These are phyloP conservation scores for Atta cephalotes DNA, from an alignment of 1,140 invertebrate genomes.

Conservation along the genomic window DNA sequence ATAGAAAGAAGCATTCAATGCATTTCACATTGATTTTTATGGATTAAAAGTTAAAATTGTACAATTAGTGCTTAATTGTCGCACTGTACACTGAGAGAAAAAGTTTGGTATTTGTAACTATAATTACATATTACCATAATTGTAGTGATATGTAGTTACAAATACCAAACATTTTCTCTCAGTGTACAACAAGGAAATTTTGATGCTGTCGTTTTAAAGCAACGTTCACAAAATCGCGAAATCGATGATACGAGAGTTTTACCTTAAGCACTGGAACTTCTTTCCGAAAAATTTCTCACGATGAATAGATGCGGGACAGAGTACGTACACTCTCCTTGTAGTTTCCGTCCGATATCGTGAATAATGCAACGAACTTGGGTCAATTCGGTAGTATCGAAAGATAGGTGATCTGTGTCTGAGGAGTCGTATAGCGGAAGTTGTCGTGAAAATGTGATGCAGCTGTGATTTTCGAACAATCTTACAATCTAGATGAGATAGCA, in stretches of 20 bases:
- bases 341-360: constrained; percentile 55
- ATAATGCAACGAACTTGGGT: constrained; percentile 63
- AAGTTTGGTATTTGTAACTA: too few relatives aligned
- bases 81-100: too few relatives aligned
- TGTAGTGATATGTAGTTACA: too few relatives aligned
- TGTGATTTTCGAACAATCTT: constrained; percentile 14
- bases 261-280: constrained; percentile 24
- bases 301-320: constrained; percentile 35
- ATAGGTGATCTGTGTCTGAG: constrained; percentile 54
- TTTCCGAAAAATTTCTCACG: constrained; percentile 46
- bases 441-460: constrained; percentile 10
- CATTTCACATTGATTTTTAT: too few relatives aligned
- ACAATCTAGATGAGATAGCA: not conserved
- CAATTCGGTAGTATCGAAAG: constrained; percentile 49
- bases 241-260: constrained; percentile 11
- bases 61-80: constrained; percentile 2
- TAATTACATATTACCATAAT: too few relatives aligned
- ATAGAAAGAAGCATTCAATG: constrained; percentile 13
- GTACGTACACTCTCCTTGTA: constrained; percentile 24
- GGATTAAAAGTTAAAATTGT: constrained; percentile 52
- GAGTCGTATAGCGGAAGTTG: constrained; percentile 26
- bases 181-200: not conserved
- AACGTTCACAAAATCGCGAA: constrained; percentile 12
- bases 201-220: not conserved
- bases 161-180: too few relatives aligned